A percentile compares a stretch with the other conserved stretches of the same genome.
Evolutionary conservation across 2,888 invertebrate species (phyloP).

Genomic region (Hyles lineata): DNA sequence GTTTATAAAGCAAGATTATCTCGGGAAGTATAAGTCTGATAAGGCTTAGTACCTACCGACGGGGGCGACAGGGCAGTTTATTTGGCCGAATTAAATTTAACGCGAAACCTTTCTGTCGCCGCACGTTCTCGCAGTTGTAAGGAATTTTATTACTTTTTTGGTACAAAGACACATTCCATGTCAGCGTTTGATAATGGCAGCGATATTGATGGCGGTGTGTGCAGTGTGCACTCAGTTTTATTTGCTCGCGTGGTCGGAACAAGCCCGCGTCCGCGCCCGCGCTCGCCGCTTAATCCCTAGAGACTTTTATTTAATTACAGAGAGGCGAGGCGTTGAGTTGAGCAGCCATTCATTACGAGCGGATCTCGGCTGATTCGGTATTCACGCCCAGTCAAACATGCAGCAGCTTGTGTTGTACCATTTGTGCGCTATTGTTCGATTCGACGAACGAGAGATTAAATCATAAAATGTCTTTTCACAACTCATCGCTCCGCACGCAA

Average conservation of each 20-base stretch:
- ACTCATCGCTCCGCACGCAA: conserved; percentile 22
- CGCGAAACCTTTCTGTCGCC: background rate
- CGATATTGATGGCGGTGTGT: conserved; percentile 13
- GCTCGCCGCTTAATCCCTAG: conserved; percentile 57
- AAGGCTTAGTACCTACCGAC: conserved; percentile 14
- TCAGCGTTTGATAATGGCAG: conserved; percentile 13
- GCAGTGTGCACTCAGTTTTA: conserved; percentile 31
- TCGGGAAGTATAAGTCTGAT: conserved; percentile 1
- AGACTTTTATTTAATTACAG: conserved; percentile 69
- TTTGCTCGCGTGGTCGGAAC: conserved; percentile 45
- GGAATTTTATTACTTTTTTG: conserved; percentile 9
- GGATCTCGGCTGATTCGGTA: conserved; percentile 49
- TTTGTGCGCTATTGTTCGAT: conserved; percentile 35
- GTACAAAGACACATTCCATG: conserved; percentile 15
- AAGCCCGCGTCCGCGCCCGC: conserved; percentile 50
- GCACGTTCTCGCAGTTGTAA: conserved; percentile 10
- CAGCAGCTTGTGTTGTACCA: conserved; percentile 44
- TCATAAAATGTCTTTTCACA: conserved; percentile 32
- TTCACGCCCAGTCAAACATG: conserved; percentile 54
- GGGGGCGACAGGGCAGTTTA: background rate
- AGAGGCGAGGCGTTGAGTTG: conserved; percentile 57
- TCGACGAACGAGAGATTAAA: conserved; percentile 37
- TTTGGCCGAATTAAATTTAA: background rate
- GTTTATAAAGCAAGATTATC: conserved; percentile 21
- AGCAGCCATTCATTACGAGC: conserved; percentile 51